Conservation (phyloP, 2,113 vertebrate genomes). For the Camelus dromedarius region DNA sequence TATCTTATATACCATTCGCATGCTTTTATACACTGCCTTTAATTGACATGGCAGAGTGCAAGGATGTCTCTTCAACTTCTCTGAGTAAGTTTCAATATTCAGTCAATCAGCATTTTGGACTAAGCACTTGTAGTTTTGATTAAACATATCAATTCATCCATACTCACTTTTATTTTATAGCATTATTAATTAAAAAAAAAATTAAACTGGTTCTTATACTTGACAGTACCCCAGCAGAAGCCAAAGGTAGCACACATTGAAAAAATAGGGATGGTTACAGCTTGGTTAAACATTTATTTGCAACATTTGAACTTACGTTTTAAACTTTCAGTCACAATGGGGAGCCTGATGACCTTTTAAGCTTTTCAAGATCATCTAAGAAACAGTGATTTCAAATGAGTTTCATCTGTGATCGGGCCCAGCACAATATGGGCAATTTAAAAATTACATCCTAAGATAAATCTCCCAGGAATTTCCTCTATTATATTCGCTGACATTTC, state of each 20-base stretch:
- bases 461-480: slow-evolving; percentile 43
- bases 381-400: slow-evolving; percentile 41
- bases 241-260: not conserved
- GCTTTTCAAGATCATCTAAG: slow-evolving; percentile 42
- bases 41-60: not conserved
- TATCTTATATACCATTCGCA: not conserved
- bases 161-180: not conserved
- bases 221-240: not conserved
- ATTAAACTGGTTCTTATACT: fast-evolving
- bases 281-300: not conserved
- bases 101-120: not conserved
- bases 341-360: slow-evolving; percentile 43
- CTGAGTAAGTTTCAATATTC: not conserved
- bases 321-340: not conserved
- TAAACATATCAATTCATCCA: not conserved
- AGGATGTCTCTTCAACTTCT: not conserved
- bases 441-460: slow-evolving; percentile 49
- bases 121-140: not conserved
- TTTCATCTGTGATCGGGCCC: slow-evolving; percentile 28
- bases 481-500: slow-evolving; percentile 60
- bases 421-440: slow-evolving; percentile 20
- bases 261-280: not conserved
- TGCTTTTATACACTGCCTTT: not conserved
- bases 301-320: slow-evolving; percentile 30
- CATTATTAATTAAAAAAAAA: not conserved